Evolutionary conservation across 2,888 invertebrate genomes (phyloP), one percentile per base, ranked within the genome.

Genomic region (Nemapogon koenigi): DNA sequence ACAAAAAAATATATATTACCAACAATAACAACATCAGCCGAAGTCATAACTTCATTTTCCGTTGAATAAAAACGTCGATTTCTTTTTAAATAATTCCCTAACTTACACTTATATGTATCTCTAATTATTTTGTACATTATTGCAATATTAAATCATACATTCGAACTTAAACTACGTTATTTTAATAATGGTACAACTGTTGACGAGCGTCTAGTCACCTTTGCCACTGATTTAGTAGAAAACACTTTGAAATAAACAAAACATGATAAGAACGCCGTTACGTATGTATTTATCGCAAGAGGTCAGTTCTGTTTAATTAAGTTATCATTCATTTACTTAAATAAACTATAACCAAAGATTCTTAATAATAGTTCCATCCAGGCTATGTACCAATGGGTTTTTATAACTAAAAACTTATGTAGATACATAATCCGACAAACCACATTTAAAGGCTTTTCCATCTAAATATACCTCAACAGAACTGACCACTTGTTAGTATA

Each of bases 1-100:
- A n/a, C n/a, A n/a, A n/a, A n/a, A n/a, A n/a, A 11, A 37, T 22
- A 32, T 16, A 37, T 69, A 71, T 75, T 62, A 86, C 88, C 89
- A 47, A 91, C 84, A 48, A 91, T 81, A 39, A 91, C 89, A 46
- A 90, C 90, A 70, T 91, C 91, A 13, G 90, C 89, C 27, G 83
- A 81, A 25, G 68, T 50, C 26, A 65, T 67, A 2, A 75, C 53
- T 32, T 75, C 72, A 25, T 56, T 48, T 14, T 59, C 55, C 0
- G 55, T 55, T 3, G 65, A 45, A 14, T 62, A 47, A 19, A 44
- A 49, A 40, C 64, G 52, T 37, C 51, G 59, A 26, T 48, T 51
- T 42, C 52, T 50, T 43, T 57, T 65, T 16, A 68, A 55, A 54
- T 57, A 66, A 46, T 52, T 67, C 1, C 40, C 48, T 2, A 59